Evolutionary conservation across 1,140 invertebrate species (phyloP).

Genomic region (Trichoplusia ni): DNA sequence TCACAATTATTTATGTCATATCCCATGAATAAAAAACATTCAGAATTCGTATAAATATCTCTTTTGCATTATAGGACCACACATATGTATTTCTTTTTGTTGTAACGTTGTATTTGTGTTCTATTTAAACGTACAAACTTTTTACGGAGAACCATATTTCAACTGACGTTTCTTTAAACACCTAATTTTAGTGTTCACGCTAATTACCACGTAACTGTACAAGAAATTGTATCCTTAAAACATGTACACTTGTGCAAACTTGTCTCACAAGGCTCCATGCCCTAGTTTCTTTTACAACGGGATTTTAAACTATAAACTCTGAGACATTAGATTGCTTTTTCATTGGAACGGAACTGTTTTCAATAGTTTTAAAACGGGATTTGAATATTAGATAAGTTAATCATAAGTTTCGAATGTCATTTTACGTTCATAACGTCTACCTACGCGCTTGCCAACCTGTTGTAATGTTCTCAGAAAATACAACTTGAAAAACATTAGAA

Average conservation of each 20-base stretch:
- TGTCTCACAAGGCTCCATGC: slow-evolving; percentile 43
- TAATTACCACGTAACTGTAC: slow-evolving; percentile 16
- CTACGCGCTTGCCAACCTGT: too few relatives aligned
- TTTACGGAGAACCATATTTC: too few relatives aligned
- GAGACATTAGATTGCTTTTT: slow-evolving; percentile 6
- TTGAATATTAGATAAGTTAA: slow-evolving; percentile 25
- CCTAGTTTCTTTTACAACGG: slow-evolving; percentile 34
- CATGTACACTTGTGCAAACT: slow-evolving; percentile 54
- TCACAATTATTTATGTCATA: too few relatives aligned
- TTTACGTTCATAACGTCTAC: background rate
- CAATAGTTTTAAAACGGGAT: slow-evolving; percentile 9
- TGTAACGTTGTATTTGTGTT: too few relatives aligned
- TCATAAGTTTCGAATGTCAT: slow-evolving; percentile 14
- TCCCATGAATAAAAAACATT: too few relatives aligned
- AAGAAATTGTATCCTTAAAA: slow-evolving; percentile 37
- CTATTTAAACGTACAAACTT: background rate
- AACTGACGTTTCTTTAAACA: too few relatives aligned
- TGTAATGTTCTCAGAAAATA: too few relatives aligned
- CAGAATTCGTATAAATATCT: too few relatives aligned
- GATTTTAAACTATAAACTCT: slow-evolving; percentile 29
- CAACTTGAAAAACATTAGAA: too few relatives aligned
- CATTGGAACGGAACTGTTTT: background rate
- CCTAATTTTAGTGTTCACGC: background rate
- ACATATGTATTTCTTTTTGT: too few relatives aligned
- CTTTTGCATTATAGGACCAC: too few relatives aligned